Base-by-base conservation (phyloP, 2,888 invertebrate species). In the Ectobius pallidus region DNA sequence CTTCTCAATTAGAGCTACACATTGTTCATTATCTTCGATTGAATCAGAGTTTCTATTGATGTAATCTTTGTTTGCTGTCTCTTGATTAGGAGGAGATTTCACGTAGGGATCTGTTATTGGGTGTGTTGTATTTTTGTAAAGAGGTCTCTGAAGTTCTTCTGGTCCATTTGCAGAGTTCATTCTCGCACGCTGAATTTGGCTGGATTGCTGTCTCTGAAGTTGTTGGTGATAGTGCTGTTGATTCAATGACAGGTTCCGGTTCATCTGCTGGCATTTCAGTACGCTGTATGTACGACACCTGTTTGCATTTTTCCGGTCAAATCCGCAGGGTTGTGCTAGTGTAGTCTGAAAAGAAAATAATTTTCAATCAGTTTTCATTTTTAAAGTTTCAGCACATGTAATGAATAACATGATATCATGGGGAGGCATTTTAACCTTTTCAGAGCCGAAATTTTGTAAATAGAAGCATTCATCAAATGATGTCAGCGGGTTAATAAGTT, bases 321-420 rank as follows among this genome's bases (percentile, higher is more conserved):
- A 22, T 25, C 73, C 74, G 55, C 77, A 77, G 42, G 71, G 34
- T 61, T 76, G 75, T 3, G 84, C 81, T 72, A 85, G 79, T 78
- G 85, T 85, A 62, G 80, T 79, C 85, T 85, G 81, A 71, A 81
- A 82, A 73, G 77, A 76, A 76, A 52, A 52, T 0, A 76, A 73
- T n/a, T n/a, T n/a, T n/a, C n/a, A n/a, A n/a, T n/a, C n/a, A n/a
- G n/a, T n/a, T n/a, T n/a, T n/a, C n/a, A n/a, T n/a, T n/a, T n/a
- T n/a, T n/a, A n/a, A n/a, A n/a, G n/a, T n/a, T n/a, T n/a, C n/a
- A n/a, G n/a, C n/a, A n/a, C n/a, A n/a, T n/a, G n/a, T n/a, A n/a
- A n/a, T n/a, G n/a, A n/a, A n/a, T n/a, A n/a, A n/a, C n/a, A n/a
- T n/a, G n/a, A n/a, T n/a, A n/a, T n/a, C n/a, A n/a, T n/a, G n/a